A percentile compares a stretch with the other conserved stretches of the same genome.
Evolutionary conservation across 30 jellyfish, hydroid and myxozoan genomes (phyloP).

Genomic region (Morbakka virulenta): DNA sequence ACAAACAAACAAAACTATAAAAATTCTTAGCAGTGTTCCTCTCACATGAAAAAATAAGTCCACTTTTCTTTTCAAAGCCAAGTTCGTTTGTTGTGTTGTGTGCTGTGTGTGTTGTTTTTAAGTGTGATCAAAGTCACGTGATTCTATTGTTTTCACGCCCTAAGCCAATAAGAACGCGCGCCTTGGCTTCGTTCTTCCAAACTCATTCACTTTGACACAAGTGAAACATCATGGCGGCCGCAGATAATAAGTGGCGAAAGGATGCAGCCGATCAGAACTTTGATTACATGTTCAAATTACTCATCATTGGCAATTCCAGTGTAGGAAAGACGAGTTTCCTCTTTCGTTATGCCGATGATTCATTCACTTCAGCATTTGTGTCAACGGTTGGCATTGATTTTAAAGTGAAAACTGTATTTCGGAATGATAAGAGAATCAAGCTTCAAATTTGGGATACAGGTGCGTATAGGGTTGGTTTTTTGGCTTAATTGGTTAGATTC

Average conservation of each 20-base stretch:
- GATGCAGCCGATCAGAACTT: slow-evolving; percentile 99
- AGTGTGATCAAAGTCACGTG: too few species aligned
- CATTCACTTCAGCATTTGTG: slow-evolving; percentile 96
- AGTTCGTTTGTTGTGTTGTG: too few species aligned
- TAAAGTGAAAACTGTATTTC: slow-evolving; percentile 90
- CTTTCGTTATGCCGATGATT: slow-evolving; percentile 93
- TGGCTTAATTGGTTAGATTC: too few species aligned
- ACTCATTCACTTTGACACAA: too few species aligned
- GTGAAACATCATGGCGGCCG: slow-evolving; percentile 87
- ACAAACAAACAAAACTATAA: too few species aligned
- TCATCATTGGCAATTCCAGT: slow-evolving; percentile 89
- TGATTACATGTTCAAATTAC: slow-evolving; percentile 90
- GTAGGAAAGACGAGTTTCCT: slow-evolving; percentile 97
- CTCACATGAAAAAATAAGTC: too few species aligned
- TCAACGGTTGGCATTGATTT: slow-evolving; percentile 98
- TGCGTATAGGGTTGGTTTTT: slow-evolving; percentile 3
- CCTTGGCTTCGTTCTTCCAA: not conserved
- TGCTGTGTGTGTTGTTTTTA: too few species aligned
- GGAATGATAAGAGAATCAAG: slow-evolving; percentile 92
- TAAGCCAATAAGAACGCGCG: not conserved
- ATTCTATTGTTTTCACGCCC: not conserved
- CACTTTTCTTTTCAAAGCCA: too few species aligned
- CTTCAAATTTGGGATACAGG: slow-evolving; percentile 99
- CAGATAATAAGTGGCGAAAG: slow-evolving; percentile 89
- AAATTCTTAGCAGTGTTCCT: too few species aligned